Evolutionary conservation across 1,140 invertebrate genomes (phyloP), one percentile per base, ranked within the genome.

Genomic region (Neodiprion pinetum): DNA sequence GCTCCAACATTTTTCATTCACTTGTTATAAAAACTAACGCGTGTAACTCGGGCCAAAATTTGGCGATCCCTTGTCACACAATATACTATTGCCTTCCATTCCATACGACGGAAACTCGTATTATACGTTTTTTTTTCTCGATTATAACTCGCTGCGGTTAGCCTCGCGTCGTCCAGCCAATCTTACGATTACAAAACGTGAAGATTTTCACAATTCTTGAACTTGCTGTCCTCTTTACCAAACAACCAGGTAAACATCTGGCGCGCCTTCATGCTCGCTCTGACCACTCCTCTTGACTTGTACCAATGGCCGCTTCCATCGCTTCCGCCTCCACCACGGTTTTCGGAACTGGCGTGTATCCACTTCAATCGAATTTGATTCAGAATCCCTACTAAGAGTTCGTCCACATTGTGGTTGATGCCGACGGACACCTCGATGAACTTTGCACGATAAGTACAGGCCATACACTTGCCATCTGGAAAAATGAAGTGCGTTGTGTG

Each of bases 181-280:
- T 40, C 28, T 5, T 40, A 40, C 28, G 28, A 40, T 92, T 93
- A 95, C 79, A 96, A 90, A 78, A 96, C 94, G 82, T 96, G 93
- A 61, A 96, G 90, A 81, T 96, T 96, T 89, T 96, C 95, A 89
- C 95, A 96, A 87, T 96, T 95, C 87, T 96, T 96, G 87, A 96
- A 96, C 87, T 96, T 96, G 66, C 94, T 93, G 87, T 96, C 95
- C 84, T 96, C 95, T 82, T 96, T 96, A 66, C 95, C 95, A 84
- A 97, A 94, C 23, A 97, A 92, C 94, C 95, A 96, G 11, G 95
- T 96, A 73, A 97, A 91, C 93, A 96, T 95, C 86, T 96, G 95
- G 66, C 95, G 89, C 0, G 95, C 95, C 84, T 96, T 96, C 93
- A 96, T 95, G 82, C 94, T 96, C 1, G 95, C 95, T 77, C 94